Evolutionary conservation across 2,888 invertebrate genomes (phyloP), one percentile per base, ranked within the genome.

Genomic region (Prosopocoilus inquinatus): DNA sequence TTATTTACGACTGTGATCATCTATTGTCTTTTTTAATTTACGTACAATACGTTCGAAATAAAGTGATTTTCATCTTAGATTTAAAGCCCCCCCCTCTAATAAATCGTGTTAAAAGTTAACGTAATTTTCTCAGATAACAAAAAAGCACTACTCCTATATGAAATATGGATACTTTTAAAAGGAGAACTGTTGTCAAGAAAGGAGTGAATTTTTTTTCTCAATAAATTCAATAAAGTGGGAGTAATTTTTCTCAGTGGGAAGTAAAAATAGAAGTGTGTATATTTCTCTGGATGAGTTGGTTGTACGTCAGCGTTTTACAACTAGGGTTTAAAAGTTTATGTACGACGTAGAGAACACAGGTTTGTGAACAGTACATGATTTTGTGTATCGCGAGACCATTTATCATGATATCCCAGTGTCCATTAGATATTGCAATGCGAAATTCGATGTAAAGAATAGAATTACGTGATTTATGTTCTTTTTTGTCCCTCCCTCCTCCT

Each of bases 371-470:
- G 50, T 62, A 58, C 60, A 60, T 50, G 56, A 50, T 51, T 62
- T 61, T 61, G 57, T 61, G 60, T 60, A 60, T 55, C 53, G 60
- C 57, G 58, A 49, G 50, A 54, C 54, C 62, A 60, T 62, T 62
- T 59, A 61, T 60, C 60, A 62, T 60, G 62, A 60, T 61, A 62
- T 61, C 55, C 62, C 59, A 54, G 57, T 60, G 59, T 62, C 60
- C 62, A 62, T 60, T 62, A 62, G 60, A 62, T 58, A 60, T 49
- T 53, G 57, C 60, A 49, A 61, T 59, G 55, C 44, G 59, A 61
- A 55, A 57, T 59, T 61, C 53, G 50, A 61, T 60, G 58, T 49
- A 59, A 61, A 62, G 60, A 62, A 62, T 61, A 57, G 53, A 60
- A 60, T 62, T 55, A 56, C 53, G 52, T 62, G 60, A 62, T 62